These are phyloP conservation scores for Daktulosphaira vitifoliae DNA, from an alignment of 1,140 invertebrate species.

Conservation along the genomic window DNA sequence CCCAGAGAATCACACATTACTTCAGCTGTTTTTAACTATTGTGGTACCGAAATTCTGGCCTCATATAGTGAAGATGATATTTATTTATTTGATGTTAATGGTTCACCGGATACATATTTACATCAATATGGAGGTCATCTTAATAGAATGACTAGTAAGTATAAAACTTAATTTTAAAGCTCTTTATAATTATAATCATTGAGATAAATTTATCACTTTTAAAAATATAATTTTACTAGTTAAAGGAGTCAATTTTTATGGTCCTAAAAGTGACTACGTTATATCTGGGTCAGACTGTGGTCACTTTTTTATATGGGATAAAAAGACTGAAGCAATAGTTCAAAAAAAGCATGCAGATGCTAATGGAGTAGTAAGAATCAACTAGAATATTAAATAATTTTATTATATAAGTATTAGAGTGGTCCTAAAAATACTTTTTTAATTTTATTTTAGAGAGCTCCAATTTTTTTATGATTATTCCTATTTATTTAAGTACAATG, in stretches of 20 bases:
- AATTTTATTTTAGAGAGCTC: too few relatives aligned
- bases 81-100: slow-evolving; percentile 73
- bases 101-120: slow-evolving; percentile 51
- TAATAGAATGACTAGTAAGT: slow-evolving; percentile 60
- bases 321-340: slow-evolving; percentile 75
- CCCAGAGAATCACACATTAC: slow-evolving; percentile 54
- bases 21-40: slow-evolving; percentile 82
- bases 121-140: slow-evolving; percentile 72
- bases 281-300: slow-evolving; percentile 91
- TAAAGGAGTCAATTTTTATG: slow-evolving; percentile 91
- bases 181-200: too few relatives aligned
- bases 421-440: too few relatives aligned
- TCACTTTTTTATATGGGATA: slow-evolving; percentile 93
- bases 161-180: too few relatives aligned
- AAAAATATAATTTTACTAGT: slow-evolving; percentile 48
- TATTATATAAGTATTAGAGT: background rate
- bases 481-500: too few relatives aligned
- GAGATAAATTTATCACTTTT: slow-evolving; percentile 16
- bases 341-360: slow-evolving; percentile 78
- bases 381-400: slow-evolving; percentile 8
- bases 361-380: slow-evolving; percentile 65
- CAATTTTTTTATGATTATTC: too few relatives aligned
- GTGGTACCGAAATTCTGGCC: slow-evolving; percentile 80
- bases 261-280: slow-evolving; percentile 79
- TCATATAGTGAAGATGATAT: slow-evolving; percentile 91